Conservation (phyloP, 2,797 vertebrate genomes). For the Oophaga sylvatica region DNA sequence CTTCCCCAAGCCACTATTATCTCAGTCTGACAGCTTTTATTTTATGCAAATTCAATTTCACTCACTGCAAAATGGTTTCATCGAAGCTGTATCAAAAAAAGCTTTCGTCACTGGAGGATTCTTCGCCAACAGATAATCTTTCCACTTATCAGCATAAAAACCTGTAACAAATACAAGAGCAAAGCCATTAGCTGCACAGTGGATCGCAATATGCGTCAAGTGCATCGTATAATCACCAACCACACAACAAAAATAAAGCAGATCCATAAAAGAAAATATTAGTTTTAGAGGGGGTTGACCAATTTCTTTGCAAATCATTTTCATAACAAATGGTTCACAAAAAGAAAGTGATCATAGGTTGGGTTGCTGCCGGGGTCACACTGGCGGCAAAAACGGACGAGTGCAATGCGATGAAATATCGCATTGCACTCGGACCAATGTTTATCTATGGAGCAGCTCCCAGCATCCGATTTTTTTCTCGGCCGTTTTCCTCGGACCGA, state of each 20-base stretch:
- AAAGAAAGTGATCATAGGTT: too few species aligned
- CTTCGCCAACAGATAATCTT: constrained; percentile 62
- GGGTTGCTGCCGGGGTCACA: too few species aligned
- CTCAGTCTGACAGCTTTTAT: constrained; percentile 46
- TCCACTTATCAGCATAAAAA: constrained; percentile 74
- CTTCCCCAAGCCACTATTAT: constrained; percentile 49
- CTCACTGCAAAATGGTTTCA: constrained; percentile 78
- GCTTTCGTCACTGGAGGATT: constrained; percentile 65
- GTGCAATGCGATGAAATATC: too few species aligned
- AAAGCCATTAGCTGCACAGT: constrained; percentile 22
- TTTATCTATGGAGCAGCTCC: too few species aligned
- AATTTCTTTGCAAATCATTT: too few species aligned
- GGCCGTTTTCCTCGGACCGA: too few species aligned
- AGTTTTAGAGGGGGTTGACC: too few species aligned
- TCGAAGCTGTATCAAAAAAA: constrained; percentile 75
- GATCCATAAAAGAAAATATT: not conserved
- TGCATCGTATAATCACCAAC: not conserved
- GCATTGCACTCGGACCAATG: too few species aligned
- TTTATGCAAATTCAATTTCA: constrained; percentile 61
- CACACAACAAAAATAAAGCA: not conserved
- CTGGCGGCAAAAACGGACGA: too few species aligned
- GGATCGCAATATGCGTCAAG: not conserved
- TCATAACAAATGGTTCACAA: too few species aligned
- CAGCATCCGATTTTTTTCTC: too few species aligned
- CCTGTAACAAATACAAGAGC: constrained; percentile 68